Evolutionary conservation across 2,797 vertebrate genomes (phyloP), one percentile per base, ranked within the genome.

Genomic region (Adrianichthys oophorus): DNA sequence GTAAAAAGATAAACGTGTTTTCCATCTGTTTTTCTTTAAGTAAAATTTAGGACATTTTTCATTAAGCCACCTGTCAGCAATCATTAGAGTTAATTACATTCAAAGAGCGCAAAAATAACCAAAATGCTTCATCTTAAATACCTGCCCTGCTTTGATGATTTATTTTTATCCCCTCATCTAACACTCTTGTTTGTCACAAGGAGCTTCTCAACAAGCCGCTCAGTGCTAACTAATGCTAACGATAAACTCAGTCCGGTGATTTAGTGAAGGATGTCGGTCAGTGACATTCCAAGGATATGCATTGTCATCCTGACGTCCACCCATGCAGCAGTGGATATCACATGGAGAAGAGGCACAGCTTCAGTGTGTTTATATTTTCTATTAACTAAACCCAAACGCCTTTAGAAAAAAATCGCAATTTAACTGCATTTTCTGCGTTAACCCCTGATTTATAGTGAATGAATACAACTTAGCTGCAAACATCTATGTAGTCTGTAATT

Each of bases 261-360:
- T 73, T 60, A 57, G 56, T 64, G 45, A 46, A 6, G 21, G 8
- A 47, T 60, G 1, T 14, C 50, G 56, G 63, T 41, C 26, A 40
- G 59, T 67, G 83, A 56, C 62, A 53, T 41, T 50, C 59, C 1
- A 0, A 52, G 63, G 73, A 75, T 67, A 47, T 68, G 70, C 65
- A 52, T 74, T 7, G 52, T 82, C 76, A 65, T 70, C 54, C 29
- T 43, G 23, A 49, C 48, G 46, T 64, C 58, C 47, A n/a, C 52
- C 58, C 52, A 8, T 66, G 51, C 49, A 52, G 64, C 59, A 37
- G 66, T 51, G 55, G 45, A 67, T 24, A 46, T 16, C 1, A 44
- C 16, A 32, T 52, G 44, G 47, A 60, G 17, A 12, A 48, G 29
- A 58, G 29, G 52, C 59, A 52, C 7, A 7, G 41, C 16, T 44